Conservation (phyloP, 2,113 vertebrate genomes). For the Nerophis ophidion region DNA sequence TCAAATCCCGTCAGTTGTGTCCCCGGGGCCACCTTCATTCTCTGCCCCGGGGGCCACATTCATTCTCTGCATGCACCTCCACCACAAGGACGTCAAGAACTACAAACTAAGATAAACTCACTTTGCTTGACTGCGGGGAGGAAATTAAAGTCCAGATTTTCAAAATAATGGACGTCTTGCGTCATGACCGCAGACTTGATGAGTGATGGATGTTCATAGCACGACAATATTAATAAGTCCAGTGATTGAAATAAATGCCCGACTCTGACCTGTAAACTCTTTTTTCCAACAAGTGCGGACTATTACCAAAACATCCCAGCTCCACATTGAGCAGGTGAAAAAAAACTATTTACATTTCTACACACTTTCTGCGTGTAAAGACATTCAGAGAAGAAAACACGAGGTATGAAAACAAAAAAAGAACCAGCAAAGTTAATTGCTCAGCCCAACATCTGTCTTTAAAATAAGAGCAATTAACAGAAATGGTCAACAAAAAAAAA, state of each 20-base stretch:
- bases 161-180: too few relatives aligned
- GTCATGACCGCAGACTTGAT: neutral
- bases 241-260: neutral
- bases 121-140: too few relatives aligned
- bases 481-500: neutral
- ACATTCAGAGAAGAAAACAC: slow-evolving; percentile 46
- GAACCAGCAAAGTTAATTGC: too few relatives aligned
- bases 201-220: neutral
- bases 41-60: too few relatives aligned
- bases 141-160: too few relatives aligned
- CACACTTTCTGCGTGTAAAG: slow-evolving; percentile 6
- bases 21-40: neutral
- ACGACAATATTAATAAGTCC: slow-evolving; percentile 8
- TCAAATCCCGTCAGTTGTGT: neutral
- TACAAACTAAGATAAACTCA: too few relatives aligned
- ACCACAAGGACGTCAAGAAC: too few relatives aligned
- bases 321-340: neutral
- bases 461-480: neutral
- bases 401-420: slow-evolving; percentile 30
- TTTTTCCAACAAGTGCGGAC: slow-evolving; percentile 7
- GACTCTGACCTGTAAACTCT: slow-evolving; percentile 4
- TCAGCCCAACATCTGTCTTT: neutral
- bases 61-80: neutral
- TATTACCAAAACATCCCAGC: neutral
- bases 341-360: neutral